phyloP scores from a whole-genome alignment of 2,797 vertebrate species.

The Hapalemur alaotrensis region DNA sequence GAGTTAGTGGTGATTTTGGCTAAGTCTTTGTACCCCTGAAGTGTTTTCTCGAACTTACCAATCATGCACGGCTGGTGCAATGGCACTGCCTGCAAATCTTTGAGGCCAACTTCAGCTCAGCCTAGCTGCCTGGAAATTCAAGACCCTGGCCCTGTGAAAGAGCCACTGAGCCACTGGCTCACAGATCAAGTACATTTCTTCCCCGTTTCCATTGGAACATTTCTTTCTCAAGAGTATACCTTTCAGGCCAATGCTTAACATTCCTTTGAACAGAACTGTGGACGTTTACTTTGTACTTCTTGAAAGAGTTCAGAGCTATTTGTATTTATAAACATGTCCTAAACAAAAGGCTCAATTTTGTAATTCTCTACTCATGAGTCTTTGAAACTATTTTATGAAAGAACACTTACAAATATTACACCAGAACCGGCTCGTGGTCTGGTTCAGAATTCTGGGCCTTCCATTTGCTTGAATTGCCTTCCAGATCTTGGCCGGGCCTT shows the following conservation, averaged over 20 bases:
- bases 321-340: conserved; percentile 22
- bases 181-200: neutral
- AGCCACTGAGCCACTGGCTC: neutral
- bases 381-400: conserved; percentile 33
- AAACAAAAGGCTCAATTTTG: neutral
- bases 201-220: neutral
- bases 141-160: neutral
- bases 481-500: neutral
- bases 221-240: conserved; percentile 35
- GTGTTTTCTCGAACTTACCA: neutral
- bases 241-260: conserved; percentile 32
- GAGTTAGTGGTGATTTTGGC: neutral
- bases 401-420: neutral
- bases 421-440: neutral
- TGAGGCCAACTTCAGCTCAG: neutral
- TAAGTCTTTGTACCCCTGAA: neutral
- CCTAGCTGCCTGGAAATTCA: neutral
- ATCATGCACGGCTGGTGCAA: neutral
- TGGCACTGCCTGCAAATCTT: neutral
- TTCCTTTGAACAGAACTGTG: conserved; percentile 44
- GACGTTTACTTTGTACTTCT: conserved; percentile 54
- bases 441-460: neutral
- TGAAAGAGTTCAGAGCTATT: conserved; percentile 27
- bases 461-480: neutral
- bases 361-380: conserved; percentile 19